Evolutionary conservation across 2,797 vertebrate genomes (phyloP).

Genomic region (Malacoraja senta): DNA sequence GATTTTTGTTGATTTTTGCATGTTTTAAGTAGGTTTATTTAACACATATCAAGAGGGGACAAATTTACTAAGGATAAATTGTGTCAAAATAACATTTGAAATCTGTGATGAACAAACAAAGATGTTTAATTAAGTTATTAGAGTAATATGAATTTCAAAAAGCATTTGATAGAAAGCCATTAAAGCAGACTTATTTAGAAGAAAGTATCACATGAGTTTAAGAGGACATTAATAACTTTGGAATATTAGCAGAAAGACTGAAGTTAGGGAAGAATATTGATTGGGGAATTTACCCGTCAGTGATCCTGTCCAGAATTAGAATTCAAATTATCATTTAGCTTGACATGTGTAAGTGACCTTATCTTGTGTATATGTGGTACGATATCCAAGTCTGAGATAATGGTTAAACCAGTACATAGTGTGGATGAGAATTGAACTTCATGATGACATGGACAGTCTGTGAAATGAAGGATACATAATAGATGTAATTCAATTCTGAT

Average conservation of each 20-base stretch:
- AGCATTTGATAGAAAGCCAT: no score
- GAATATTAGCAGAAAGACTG: neutral
- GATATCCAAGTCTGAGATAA: neutral
- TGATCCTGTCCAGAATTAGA: neutral
- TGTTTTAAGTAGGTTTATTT: no score
- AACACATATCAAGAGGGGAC: no score
- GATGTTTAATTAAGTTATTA: no score
- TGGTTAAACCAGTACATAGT: neutral
- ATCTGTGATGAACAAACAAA: no score
- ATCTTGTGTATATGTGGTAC: neutral
- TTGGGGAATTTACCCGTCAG: neutral
- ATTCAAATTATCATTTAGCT: neutral
- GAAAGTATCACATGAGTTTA: neutral
- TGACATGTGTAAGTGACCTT: neutral
- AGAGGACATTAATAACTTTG: neutral
- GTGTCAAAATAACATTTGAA: no score
- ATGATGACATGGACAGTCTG: neutral
- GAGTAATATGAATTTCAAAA: no score
- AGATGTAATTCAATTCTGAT: neutral
- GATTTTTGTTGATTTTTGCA: no score
- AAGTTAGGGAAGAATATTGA: neutral
- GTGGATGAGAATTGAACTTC: neutral
- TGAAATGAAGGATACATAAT: neutral
- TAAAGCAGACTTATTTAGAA: neutral
- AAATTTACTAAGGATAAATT: no score